Evolutionary conservation across 2,113 vertebrate genomes (phyloP).

Genomic region (Phalacrocorax carbo): DNA sequence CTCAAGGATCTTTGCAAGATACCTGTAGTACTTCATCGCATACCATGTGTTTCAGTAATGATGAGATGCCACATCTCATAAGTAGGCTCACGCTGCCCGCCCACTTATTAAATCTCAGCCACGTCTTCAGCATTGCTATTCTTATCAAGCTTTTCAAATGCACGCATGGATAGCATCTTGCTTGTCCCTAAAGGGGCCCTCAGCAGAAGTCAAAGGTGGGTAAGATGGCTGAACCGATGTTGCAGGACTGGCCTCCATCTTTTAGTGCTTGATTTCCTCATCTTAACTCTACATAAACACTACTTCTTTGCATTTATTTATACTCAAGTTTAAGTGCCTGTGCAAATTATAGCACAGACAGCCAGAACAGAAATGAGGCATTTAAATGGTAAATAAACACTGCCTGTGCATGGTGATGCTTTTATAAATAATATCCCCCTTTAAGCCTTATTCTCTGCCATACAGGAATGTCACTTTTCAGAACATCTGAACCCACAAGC

Average conservation of each 20-base stretch:
- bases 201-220: background rate
- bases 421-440: slow-evolving; percentile 63
- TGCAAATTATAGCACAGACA: slow-evolving; percentile 72
- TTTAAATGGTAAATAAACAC: slow-evolving; percentile 72
- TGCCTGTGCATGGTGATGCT: slow-evolving; percentile 35
- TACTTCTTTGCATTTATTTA: slow-evolving; percentile 45
- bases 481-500: slow-evolving; percentile 39
- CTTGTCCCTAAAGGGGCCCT: background rate
- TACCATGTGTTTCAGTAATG: rapidly evolving
- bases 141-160: background rate
- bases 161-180: background rate
- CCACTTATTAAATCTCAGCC: background rate
- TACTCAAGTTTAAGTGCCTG: slow-evolving; percentile 67
- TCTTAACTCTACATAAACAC: slow-evolving; percentile 47
- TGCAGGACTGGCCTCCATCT: background rate
- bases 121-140: background rate
- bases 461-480: slow-evolving; percentile 38
- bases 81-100: rapidly evolving
- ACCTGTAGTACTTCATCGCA: background rate
- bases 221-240: background rate
- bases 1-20: background rate
- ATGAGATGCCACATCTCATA: background rate
- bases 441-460: slow-evolving; percentile 49
- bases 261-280: slow-evolving; percentile 16
- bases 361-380: slow-evolving; percentile 68